These are phyloP conservation scores for Drosophila vallismaia DNA, from an alignment of 2,888 invertebrate species.

Conservation along the genomic window DNA sequence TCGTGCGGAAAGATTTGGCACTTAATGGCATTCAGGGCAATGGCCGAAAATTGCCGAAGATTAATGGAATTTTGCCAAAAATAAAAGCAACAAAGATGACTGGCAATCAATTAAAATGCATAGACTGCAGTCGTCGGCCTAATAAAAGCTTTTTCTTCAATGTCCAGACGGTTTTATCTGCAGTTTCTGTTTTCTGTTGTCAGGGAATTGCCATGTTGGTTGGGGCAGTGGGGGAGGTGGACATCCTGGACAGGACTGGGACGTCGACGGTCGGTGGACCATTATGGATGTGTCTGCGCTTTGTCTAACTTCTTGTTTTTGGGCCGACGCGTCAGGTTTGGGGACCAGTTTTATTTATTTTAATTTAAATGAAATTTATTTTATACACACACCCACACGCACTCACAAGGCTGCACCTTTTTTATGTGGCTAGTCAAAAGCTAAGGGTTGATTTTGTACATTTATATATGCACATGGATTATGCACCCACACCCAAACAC, in stretches of 20 bases:
- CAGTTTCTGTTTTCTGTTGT: constrained; percentile 7
- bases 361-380: constrained; percentile 78
- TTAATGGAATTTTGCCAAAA: constrained; percentile 47
- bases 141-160: constrained; percentile 37
- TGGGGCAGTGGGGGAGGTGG: background rate
- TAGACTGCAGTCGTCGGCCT: constrained; percentile 42
- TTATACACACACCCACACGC: constrained; percentile 62
- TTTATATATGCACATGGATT: constrained; percentile 55
- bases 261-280: background rate
- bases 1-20: constrained; percentile 16
- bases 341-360: constrained; percentile 70
- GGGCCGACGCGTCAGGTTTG: constrained; percentile 10
- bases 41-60: constrained; percentile 28
- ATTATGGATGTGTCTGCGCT: constrained; percentile 53
- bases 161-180: constrained; percentile 34
- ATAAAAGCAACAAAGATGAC: constrained; percentile 48
- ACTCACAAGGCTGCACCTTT: constrained; percentile 45
- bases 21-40: constrained; percentile 18
- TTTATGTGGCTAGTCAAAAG: constrained; percentile 59
- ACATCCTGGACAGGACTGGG: background rate
- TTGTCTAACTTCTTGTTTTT: constrained; percentile 63
- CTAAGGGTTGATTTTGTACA: constrained; percentile 57
- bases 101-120: constrained; percentile 73
- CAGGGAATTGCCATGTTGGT: constrained; percentile 4
- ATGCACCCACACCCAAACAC: constrained; percentile 47